Percentiles rank a stretch among this genome's conserved stretches.
These are phyloP conservation scores for Nyctibius bracteatus DNA, from an alignment of 2,113 vertebrate species.

Conservation along the genomic window DNA sequence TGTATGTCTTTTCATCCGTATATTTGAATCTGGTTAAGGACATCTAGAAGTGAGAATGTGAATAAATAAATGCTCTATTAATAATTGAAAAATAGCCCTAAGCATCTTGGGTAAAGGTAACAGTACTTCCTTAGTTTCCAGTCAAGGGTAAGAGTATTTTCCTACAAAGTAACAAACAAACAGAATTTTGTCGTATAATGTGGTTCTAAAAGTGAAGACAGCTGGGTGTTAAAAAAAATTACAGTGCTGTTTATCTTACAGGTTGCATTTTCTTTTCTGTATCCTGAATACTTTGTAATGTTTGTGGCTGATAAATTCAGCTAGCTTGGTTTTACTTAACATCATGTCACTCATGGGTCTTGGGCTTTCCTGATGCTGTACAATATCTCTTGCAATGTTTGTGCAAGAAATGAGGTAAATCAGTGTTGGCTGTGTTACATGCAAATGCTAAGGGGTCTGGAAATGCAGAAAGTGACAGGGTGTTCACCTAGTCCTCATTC, in stretches of 20 bases:
- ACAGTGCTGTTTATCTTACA: neutral
- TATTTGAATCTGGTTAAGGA: neutral
- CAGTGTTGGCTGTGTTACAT: neutral
- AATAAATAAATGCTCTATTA: neutral
- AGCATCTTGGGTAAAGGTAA: neutral
- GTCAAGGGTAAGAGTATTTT: neutral
- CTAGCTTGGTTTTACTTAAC: conserved; percentile 58
- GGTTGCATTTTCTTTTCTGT: conserved; percentile 12
- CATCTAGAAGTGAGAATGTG: neutral
- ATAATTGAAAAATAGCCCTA: neutral
- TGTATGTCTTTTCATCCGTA: neutral
- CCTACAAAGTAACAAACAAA: neutral
- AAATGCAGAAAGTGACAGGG: neutral
- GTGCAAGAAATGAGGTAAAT: conserved; percentile 28
- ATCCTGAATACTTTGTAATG: neutral
- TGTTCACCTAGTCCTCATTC: neutral
- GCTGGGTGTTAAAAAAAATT: conserved; percentile 15
- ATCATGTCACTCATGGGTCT: conserved; percentile 15
- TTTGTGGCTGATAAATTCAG: conserved; percentile 30
- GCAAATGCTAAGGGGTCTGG: neutral
- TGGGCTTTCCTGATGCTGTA: conserved; percentile 33
- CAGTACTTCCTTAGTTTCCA: neutral
- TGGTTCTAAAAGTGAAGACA: neutral
- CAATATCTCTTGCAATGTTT: neutral
- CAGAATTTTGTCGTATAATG: neutral